Percentiles rank a stretch among this genome's conserved stretches.
These are phyloP conservation scores for Tragelaphus strepsiceros DNA, from an alignment of 2,113 vertebrate species.

Conservation along the genomic window DNA sequence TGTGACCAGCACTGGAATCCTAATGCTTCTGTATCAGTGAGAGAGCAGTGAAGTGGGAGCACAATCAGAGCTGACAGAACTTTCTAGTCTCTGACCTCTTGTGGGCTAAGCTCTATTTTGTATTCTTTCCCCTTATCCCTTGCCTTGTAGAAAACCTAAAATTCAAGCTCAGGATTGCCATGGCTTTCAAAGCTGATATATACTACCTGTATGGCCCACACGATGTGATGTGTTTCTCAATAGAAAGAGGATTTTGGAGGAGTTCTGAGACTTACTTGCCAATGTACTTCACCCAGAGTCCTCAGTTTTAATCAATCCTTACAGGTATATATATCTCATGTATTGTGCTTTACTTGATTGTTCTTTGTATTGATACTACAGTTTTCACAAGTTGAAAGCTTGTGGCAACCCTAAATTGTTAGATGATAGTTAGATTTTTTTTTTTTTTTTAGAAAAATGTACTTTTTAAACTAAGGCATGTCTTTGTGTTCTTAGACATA, in stretches of 20 bases:
- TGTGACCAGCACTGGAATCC: not conserved
- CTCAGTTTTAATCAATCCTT: not conserved
- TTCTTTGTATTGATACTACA: not conserved
- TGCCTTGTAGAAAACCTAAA: not conserved
- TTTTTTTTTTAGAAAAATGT: not conserved
- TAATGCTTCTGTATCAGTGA: not conserved
- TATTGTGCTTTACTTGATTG: not conserved
- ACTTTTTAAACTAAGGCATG: not conserved
- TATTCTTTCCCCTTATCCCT: not conserved
- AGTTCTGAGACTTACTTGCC: not conserved
- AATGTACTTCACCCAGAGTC: not conserved
- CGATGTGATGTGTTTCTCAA: not conserved
- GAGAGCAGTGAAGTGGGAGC: not conserved
- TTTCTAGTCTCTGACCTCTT: not conserved
- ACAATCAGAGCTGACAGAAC: not conserved
- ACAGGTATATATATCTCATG: too few species aligned
- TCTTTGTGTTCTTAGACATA: not conserved
- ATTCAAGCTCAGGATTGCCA: not conserved
- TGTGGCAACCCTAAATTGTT: not conserved
- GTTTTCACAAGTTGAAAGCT: not conserved
- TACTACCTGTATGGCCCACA: not conserved
- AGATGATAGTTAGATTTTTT: not conserved
- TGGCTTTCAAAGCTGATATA: not conserved
- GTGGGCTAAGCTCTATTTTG: not conserved
- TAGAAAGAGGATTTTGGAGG: not conserved